Conservation (phyloP, 2,113 vertebrate genomes). For the Melanotaenia duboulayi region DNA sequence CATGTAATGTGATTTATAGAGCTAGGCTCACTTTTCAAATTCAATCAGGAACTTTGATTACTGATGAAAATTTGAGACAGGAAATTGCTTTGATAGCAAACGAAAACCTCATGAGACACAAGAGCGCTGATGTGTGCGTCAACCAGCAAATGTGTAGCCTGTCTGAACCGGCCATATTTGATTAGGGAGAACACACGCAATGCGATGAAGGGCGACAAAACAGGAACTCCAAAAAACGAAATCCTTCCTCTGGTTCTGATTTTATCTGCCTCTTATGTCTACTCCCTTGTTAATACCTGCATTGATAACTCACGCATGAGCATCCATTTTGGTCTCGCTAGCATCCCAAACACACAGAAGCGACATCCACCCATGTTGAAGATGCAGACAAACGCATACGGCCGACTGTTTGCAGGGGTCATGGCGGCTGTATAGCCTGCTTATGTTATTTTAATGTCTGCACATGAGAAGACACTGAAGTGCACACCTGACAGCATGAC, state of each 20-base stretch:
- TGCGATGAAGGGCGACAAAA: constrained; percentile 57
- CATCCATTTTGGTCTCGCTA: constrained; percentile 12
- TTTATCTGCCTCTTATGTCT: constrained; percentile 23
- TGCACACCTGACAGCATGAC: constrained; percentile 73
- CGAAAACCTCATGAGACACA: constrained; percentile 76
- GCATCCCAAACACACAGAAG: constrained; percentile 12
- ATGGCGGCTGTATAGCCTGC: constrained; percentile 61
- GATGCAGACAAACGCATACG: constrained; percentile 8
- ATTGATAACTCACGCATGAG: neutral
- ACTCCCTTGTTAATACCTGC: neutral
- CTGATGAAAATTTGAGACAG: constrained; percentile 82
- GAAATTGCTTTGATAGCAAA: constrained; percentile 82
- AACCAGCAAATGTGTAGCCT: constrained; percentile 26
- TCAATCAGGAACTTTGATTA: constrained; percentile 84
- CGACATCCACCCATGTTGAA: neutral
- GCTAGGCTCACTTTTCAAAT: constrained; percentile 79
- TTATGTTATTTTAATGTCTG: constrained; percentile 73
- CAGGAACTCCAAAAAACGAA: constrained; percentile 57
- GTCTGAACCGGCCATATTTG: constrained; percentile 65
- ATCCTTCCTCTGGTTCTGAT: constrained; percentile 40
- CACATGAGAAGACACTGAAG: constrained; percentile 67
- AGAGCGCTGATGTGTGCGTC: constrained; percentile 43
- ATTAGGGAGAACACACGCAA: constrained; percentile 62
- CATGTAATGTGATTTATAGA: constrained; percentile 83
- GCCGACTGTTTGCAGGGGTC: constrained; percentile 56